Evolutionary conservation across 2,888 invertebrate genomes (phyloP).

Genomic region (Nephrotoma guestfalica): DNA sequence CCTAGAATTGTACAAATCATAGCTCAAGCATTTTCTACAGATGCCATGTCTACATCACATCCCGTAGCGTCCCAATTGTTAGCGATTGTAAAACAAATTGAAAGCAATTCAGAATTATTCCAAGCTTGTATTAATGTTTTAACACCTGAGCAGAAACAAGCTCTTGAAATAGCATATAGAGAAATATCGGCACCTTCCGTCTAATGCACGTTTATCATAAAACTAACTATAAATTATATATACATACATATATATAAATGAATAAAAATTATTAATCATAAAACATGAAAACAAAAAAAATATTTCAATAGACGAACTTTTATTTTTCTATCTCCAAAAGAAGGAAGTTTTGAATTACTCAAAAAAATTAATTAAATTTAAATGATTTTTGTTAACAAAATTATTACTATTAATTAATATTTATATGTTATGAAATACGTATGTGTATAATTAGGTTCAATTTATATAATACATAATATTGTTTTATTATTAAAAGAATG

Average conservation of each 20-base stretch:
- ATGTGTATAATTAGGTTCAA: not conserved
- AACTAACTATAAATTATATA: not conserved
- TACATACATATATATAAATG: not conserved
- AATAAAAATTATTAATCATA: not conserved
- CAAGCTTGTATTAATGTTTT: constrained; percentile 64
- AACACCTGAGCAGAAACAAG: constrained; percentile 66
- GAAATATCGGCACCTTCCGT: constrained; percentile 19
- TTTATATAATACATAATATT: not conserved
- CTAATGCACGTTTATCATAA: not conserved
- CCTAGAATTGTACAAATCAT: constrained; percentile 77
- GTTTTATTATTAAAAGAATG: not conserved
- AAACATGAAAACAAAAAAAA: not conserved
- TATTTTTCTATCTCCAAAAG: not conserved
- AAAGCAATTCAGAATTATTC: constrained; percentile 66
- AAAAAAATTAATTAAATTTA: not conserved
- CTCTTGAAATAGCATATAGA: constrained; percentile 53
- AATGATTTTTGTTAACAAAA: not conserved
- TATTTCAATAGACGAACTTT: not conserved
- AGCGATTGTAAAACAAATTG: constrained; percentile 73
- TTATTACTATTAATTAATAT: not conserved
- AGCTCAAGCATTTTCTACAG: constrained; percentile 75
- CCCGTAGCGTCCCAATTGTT: constrained; percentile 44
- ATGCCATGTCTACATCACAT: constrained; percentile 42
- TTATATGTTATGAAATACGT: not conserved
- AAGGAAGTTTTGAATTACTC: not conserved